These are phyloP conservation scores for Anneissia japonica DNA, from an alignment of 35 echinoderm and acorn worm species.

Conservation along the genomic window DNA sequence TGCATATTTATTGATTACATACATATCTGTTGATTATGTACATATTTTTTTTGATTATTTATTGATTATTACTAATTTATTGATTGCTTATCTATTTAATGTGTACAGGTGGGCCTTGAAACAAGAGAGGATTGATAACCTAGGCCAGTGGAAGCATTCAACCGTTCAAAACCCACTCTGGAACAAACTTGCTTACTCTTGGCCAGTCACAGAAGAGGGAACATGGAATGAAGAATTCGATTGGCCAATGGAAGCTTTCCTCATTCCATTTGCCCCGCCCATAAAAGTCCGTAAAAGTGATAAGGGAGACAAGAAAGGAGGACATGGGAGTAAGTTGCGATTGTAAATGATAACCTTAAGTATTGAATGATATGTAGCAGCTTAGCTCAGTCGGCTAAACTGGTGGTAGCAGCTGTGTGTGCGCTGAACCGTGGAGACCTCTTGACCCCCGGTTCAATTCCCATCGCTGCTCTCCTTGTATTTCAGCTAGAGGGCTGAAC, in stretches of 20 bases:
- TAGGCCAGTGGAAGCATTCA: slow-evolving; percentile 93
- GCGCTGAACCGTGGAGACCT: no score
- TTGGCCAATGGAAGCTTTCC: slow-evolving; percentile 99
- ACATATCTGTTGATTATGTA: no score
- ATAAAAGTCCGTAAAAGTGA: slow-evolving; percentile 19
- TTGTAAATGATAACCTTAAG: background rate
- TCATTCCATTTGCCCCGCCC: slow-evolving; percentile 90
- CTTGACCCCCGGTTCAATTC: no score
- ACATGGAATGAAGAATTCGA: slow-evolving; percentile 93
- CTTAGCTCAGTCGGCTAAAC: no score
- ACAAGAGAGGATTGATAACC: slow-evolving; percentile 74
- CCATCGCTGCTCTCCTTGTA: no score
- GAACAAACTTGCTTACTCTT: slow-evolving; percentile 97
- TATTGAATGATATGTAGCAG: background rate
- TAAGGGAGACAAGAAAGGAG: background rate
- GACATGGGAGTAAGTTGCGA: slow-evolving; percentile 3
- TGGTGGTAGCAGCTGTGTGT: no score
- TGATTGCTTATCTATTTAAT: background rate
- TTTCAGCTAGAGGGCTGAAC: no score
- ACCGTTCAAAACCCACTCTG: slow-evolving; percentile 75
- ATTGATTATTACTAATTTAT: no score
- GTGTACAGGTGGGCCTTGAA: slow-evolving; percentile 87
- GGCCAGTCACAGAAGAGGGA: slow-evolving; percentile 69
- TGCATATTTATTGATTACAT: no score
- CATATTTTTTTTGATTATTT: no score